Evolutionary conservation across 2,888 invertebrate genomes (phyloP), one percentile per base, ranked within the genome.

Genomic region (Alitta virens): DNA sequence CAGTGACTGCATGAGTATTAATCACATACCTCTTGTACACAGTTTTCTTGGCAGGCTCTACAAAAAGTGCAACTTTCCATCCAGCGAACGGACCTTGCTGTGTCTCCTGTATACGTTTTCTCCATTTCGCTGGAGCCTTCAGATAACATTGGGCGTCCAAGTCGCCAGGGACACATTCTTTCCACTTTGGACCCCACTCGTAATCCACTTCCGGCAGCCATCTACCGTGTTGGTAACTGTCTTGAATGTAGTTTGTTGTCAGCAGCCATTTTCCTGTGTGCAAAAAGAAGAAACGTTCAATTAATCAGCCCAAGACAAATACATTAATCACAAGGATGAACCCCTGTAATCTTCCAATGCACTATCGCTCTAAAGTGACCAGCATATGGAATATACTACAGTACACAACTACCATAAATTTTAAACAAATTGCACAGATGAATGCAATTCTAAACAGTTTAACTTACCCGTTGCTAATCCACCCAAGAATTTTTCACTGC

Each of bases 401-500:
- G 33, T 33, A 5, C 33, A 33, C 12, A 33, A 33, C 12, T 33
- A 7, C 12, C 33, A 33, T 12, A 7, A 12, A 7, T 33, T 33
- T 33, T 5, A 7, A 33, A 33, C 33, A 5, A 33, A 12, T 7
- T 12, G 7, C 33, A 33, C 33, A 7, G 33, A 33, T 33, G 33
- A 33, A 33, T 7, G 33, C 33, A 33, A 33, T 33, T 33, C 12
- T 33, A 12, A 33, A 33, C 5, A 33, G 14, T 23, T 24, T 49
- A 2, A 57, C 63, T 33, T 65, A 63, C 77, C 78, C 61, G 68
- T 71, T 1, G 74, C 74, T 67, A 73, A 70, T 21, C 71, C 76
- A 18, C 74, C 75, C 1, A 77, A 72, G 60, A 74, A 75, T 60
- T 77, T 77, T 62, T 78, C 78, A 67, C 75, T 74, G 5, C 74